Conservation (phyloP, 2,888 invertebrate genomes). For the Hydrotaea diabolus region DNA sequence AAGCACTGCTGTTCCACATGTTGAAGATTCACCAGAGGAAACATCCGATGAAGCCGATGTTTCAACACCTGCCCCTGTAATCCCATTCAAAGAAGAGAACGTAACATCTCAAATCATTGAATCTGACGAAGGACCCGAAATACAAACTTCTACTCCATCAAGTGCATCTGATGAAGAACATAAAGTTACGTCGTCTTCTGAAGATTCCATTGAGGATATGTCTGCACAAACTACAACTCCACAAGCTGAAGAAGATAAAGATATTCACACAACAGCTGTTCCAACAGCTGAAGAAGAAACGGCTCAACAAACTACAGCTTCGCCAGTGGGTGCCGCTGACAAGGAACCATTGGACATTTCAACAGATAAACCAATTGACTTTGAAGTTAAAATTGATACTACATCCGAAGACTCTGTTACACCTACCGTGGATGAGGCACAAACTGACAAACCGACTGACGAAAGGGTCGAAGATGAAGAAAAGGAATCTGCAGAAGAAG, state of each 20-base stretch:
- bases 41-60: slow-evolving; percentile 38
- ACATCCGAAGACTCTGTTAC: slow-evolving; percentile 51
- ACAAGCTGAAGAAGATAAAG: slow-evolving; percentile 47
- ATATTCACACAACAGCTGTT: slow-evolving; percentile 48
- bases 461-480: neutral
- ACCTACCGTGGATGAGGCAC: slow-evolving; percentile 39
- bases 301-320: slow-evolving; percentile 1
- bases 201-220: slow-evolving; percentile 31
- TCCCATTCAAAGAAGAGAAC: neutral
- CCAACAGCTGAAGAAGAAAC: slow-evolving; percentile 58
- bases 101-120: neutral
- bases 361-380: slow-evolving; percentile 24
- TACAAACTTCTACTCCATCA: slow-evolving; percentile 59
- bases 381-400: slow-evolving; percentile 41
- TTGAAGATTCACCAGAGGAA: slow-evolving; percentile 35
- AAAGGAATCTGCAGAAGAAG: slow-evolving; percentile 36
- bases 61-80: slow-evolving; percentile 14
- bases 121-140: slow-evolving; percentile 51
- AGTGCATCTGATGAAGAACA: no score
- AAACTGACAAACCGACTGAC: slow-evolving; percentile 35
- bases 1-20: slow-evolving; percentile 37
- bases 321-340: neutral
- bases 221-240: neutral
- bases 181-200: neutral
- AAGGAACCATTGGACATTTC: neutral